A percentile compares a stretch with the other conserved stretches of the same genome.
Conservation (phyloP, 1,140 invertebrate genomes). For the Bombyx mori region DNA sequence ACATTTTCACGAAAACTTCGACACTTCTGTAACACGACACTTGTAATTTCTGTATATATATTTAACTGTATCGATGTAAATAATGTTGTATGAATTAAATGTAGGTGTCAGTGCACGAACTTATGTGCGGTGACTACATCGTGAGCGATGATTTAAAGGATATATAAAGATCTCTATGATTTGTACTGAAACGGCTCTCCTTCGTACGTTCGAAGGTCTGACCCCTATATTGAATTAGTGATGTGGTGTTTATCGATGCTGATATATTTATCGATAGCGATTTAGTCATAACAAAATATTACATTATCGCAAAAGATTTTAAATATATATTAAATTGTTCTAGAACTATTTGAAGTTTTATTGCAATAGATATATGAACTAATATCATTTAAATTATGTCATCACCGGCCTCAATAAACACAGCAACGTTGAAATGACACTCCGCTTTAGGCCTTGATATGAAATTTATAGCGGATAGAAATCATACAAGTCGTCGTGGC, state of each 20-base stretch:
- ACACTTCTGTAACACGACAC: no score
- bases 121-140: slow-evolving; percentile 36
- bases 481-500: no score
- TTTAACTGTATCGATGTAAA: slow-evolving; percentile 6
- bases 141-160: slow-evolving; percentile 40
- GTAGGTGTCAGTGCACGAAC: slow-evolving; percentile 25
- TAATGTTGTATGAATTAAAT: slow-evolving; percentile 15
- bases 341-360: no score
- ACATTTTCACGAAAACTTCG: slow-evolving; percentile 32
- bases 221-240: slow-evolving; percentile 55
- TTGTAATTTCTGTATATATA: no score
- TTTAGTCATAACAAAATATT: neutral
- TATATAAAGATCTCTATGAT: slow-evolving; percentile 62
- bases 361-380: no score
- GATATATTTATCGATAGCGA: neutral
- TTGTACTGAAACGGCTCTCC: slow-evolving; percentile 47
- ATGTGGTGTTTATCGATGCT: slow-evolving; percentile 10
- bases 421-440: no score
- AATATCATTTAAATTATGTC: no score
- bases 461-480: no score
- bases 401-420: no score
- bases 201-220: slow-evolving; percentile 50
- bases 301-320: no score
- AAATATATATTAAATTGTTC: no score
- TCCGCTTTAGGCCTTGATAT: no score